Evolutionary conservation across 2,797 vertebrate genomes (phyloP).

Genomic region (Gallinago solitaria): DNA sequence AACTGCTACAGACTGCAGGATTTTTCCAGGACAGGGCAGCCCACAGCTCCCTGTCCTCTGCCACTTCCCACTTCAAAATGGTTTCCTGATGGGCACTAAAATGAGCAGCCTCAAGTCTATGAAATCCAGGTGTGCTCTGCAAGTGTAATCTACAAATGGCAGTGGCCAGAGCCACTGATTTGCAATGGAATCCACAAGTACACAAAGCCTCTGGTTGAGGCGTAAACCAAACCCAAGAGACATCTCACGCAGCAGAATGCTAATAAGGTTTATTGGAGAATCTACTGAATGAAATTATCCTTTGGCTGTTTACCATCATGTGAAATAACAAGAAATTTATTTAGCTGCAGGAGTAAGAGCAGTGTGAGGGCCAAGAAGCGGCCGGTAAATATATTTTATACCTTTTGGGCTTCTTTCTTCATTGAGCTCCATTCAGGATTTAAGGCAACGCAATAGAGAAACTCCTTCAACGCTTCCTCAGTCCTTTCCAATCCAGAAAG

Average conservation of each 20-base stretch:
- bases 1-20: neutral
- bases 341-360: neutral
- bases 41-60: neutral
- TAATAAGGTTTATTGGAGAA: neutral
- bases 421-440: slow-evolving; percentile 87
- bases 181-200: neutral
- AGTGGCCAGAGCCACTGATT: neutral
- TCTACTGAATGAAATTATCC: neutral
- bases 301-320: neutral
- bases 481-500: slow-evolving; percentile 83
- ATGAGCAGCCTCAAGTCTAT: neutral
- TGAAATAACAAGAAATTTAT: neutral
- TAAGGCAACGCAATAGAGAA: slow-evolving; percentile 88
- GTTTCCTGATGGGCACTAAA: neutral
- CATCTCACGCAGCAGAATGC: rapidly evolving
- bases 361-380: neutral
- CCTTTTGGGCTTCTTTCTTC: slow-evolving; percentile 90
- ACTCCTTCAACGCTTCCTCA: slow-evolving; percentile 89
- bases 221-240: neutral
- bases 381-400: slow-evolving; percentile 39
- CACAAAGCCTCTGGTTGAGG: neutral
- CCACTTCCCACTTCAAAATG: neutral
- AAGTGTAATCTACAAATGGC: neutral
- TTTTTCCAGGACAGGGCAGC: neutral
- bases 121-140: neutral